Evolutionary conservation across 2,888 invertebrate species (phyloP), one percentile per base, ranked within the genome.

Genomic region (Hedya salicella): DNA sequence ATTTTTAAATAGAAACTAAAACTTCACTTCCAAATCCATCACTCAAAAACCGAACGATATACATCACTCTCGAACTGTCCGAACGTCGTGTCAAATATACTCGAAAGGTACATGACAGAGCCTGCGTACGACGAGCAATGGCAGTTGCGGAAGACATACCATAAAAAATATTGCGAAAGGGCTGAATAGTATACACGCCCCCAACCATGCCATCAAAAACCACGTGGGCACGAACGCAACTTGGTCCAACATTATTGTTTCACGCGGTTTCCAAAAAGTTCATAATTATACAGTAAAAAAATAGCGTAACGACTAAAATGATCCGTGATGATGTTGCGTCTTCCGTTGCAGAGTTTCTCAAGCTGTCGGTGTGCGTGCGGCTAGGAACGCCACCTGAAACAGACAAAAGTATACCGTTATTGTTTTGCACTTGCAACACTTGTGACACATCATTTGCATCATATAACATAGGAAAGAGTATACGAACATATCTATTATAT

Each of bases 141-240:
- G 95, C 78, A 95, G 86, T 79, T 95, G 95, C 62, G 96, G 95
- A 73, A 95, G 86, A 79, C 95, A 94, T 68, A 95, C 89, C 71
- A 95, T 92, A 79, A 95, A 93, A 75, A 95, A 93, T 75, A 95
- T 87, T 69, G 95, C 92, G 74, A 95, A 89, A 42, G 95, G 95
- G 73, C 95, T 95, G 76, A 95, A 94, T 65, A 95, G 81, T 67
- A 95, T 86, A 75, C 95, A 91, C 62, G 94, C 88, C 64, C 93
- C 92, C 68, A 95, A 89, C 94, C 95, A 95, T 71, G 93, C 92
- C 78, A 95, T 87, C 68, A 95, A 78, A 75, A 94, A 88, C 94
- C 94, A 94, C 75, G 93, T 85, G 52, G 94, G 93, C 68, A 93
- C 70, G 9, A 89, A 76, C 36, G 85, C 83, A 49, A 90, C 81